These are phyloP conservation scores for Grallaria varia DNA, from an alignment of 2,113 vertebrate genomes.

Conservation along the genomic window DNA sequence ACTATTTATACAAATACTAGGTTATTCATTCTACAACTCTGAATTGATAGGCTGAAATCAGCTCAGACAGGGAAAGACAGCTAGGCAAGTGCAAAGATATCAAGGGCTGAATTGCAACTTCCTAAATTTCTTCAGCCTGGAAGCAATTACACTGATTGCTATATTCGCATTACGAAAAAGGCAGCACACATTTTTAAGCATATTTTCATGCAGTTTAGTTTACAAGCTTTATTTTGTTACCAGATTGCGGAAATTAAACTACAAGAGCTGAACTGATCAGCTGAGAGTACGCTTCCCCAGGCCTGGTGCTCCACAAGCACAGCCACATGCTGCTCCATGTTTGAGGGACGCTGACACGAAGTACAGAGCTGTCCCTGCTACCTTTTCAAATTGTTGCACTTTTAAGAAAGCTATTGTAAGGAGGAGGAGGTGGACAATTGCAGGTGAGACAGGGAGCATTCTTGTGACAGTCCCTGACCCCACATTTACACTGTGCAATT, in stretches of 20 bases:
- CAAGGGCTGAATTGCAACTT: not conserved
- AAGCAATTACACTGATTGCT: not conserved
- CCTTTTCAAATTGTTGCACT: not conserved
- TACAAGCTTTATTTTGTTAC: not conserved
- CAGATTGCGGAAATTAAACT: not conserved
- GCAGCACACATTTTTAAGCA: not conserved
- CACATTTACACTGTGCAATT: not conserved
- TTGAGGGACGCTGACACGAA: not conserved
- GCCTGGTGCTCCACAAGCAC: not conserved
- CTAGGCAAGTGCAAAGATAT: not conserved
- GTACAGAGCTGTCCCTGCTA: not conserved
- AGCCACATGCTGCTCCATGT: accelerated
- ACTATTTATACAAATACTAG: not conserved
- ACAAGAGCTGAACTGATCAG: not conserved
- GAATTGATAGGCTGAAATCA: not conserved
- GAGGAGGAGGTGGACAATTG: not conserved
- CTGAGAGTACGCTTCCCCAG: not conserved
- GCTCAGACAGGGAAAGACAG: not conserved
- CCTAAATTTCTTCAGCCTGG: not conserved
- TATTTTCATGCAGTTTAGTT: not conserved
- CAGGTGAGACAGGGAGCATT: not conserved
- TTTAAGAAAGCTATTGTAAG: not conserved
- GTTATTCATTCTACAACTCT: not conserved
- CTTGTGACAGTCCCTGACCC: not conserved
- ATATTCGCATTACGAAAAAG: not conserved